phyloP scores from a whole-genome alignment of 2,797 vertebrate genomes.

The Dryobates pubescens region DNA sequence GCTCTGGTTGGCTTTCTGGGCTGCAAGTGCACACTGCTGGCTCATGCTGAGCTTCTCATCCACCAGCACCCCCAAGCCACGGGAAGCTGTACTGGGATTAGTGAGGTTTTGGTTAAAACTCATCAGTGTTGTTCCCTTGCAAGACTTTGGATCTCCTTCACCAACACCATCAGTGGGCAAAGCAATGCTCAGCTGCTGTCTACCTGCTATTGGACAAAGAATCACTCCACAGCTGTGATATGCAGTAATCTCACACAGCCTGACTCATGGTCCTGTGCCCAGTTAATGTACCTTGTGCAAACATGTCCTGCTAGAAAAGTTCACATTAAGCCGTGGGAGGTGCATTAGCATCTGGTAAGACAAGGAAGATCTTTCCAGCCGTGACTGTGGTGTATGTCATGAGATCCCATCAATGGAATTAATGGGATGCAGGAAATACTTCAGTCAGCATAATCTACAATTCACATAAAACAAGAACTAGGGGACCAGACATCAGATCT shows the following conservation, averaged over 20 bases:
- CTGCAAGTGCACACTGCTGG: too few species aligned
- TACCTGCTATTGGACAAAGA: not conserved
- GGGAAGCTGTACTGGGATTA: not conserved
- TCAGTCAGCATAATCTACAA: not conserved
- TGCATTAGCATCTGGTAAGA: not conserved
- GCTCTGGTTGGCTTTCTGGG: too few species aligned
- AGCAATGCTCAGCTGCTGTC: not conserved
- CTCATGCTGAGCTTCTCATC: too few species aligned
- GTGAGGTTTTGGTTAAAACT: not conserved
- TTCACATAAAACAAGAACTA: not conserved
- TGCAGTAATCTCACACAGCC: rapidly evolving
- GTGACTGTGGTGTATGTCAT: not conserved
- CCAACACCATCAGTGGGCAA: not conserved
- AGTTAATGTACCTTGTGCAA: not conserved
- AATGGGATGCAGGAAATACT: not conserved
- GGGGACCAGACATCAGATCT: not conserved
- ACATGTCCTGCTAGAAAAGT: not conserved
- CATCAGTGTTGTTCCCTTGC: not conserved
- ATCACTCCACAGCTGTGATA: not conserved
- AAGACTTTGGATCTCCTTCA: rapidly evolving
- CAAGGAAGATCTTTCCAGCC: not conserved
- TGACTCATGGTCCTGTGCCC: not conserved
- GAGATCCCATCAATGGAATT: not conserved
- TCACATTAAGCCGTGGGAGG: not conserved
- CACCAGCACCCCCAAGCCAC: too few species aligned